These are phyloP conservation scores for Pseudomugil gertrudae DNA, from an alignment of 2,797 vertebrate genomes.

Conservation along the genomic window DNA sequence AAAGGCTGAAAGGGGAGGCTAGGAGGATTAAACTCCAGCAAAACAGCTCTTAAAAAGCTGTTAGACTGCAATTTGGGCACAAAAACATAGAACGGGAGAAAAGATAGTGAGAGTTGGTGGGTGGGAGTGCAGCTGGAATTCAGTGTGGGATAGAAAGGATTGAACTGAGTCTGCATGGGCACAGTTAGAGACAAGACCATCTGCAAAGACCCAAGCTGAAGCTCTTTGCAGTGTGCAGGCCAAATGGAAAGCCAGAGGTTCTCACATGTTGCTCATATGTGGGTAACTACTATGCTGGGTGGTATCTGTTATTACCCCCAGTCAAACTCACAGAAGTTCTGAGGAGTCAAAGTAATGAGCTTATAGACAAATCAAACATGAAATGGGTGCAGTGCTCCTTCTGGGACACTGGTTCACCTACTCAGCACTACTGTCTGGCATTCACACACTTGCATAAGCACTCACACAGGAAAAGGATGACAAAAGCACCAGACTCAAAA, in stretches of 20 bases:
- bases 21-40: constrained; percentile 83
- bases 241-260: constrained; percentile 48
- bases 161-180: constrained; percentile 26
- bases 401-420: constrained; percentile 63
- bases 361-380: constrained; percentile 73
- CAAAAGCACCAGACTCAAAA: constrained; percentile 81
- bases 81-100: constrained; percentile 69
- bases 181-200: constrained; percentile 40
- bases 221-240: constrained; percentile 30
- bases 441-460: constrained; percentile 31
- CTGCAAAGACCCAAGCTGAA: constrained; percentile 43
- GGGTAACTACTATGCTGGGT: constrained; percentile 50
- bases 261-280: constrained; percentile 42
- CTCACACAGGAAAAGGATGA: constrained; percentile 70
- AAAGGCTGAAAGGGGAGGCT: constrained; percentile 79
- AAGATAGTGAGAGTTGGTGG: constrained; percentile 59
- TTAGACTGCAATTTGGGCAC: constrained; percentile 84
- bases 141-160: constrained; percentile 53
- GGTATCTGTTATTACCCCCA: constrained; percentile 53
- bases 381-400: constrained; percentile 67
- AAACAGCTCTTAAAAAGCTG: constrained; percentile 87
- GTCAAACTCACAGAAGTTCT: constrained; percentile 61
- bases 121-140: constrained; percentile 66
- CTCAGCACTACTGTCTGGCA: constrained; percentile 61
- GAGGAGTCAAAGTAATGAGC: constrained; percentile 73